Base-by-base conservation (phyloP, 2,888 invertebrate species). In the Tenthredo amoena region DNA sequence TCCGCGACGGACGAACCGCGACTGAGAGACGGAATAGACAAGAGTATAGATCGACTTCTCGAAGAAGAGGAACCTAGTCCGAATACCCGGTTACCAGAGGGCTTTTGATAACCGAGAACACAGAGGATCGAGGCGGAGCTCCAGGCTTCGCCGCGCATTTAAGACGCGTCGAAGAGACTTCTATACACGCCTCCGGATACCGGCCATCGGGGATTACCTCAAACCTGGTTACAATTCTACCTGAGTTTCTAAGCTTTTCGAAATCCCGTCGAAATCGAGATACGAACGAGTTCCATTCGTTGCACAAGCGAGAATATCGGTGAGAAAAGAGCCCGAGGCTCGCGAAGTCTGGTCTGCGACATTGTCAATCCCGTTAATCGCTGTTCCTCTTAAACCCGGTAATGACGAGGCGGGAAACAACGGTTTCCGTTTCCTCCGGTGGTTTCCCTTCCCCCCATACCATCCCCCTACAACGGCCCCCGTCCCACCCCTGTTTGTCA, bases 401-500 rank as follows among this genome's bases (percentile, higher is more conserved):
- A 77, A 50, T 55, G 77, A 31, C 4, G 50, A 18, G 50, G 50
- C n/a, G 50, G 77, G 12, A 55, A 77, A 47, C 34, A 76, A 47
- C 55, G 77, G 34, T 55, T 77, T 77, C 77, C 77, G 77, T 77
- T 77, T 77, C 77, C 77, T 55, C 15, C 74, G 10, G 72, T 12
- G 5, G 31, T 5, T 12, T 55, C 18, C 21, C 31, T 5, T 6
- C 10, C 31, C 34, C 21, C 18, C 40, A 2, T 31, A 26, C 55
- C 34, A 18, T n/a, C 50, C 50, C 34, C 31, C 7, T 21, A 43
- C 21, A 74, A 12, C 31, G 26, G 0, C 31, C 18, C 31, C 47
- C 47, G 10, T 34, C 31, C 77, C 47, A 77, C 77, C 50, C 31
- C 55, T 6, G 31, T 34, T 31, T 77, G 88, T 90, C 87, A 89